Conservation (phyloP, 2,888 invertebrate genomes). For the Hypercompe scribonia region DNA sequence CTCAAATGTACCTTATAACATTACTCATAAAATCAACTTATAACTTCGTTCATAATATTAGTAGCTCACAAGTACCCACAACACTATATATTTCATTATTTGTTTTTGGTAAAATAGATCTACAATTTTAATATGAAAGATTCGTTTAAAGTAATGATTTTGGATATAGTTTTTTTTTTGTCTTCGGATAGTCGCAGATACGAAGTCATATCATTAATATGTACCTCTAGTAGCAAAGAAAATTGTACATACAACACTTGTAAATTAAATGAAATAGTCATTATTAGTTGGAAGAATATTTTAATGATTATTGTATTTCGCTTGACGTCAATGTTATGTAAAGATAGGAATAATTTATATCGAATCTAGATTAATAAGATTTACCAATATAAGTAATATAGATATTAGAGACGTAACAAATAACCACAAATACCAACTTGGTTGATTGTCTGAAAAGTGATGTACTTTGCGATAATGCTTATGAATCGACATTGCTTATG, state of each 20-base stretch:
- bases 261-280: neutral
- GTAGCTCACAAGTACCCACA: no score
- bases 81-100: no score
- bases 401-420: neutral
- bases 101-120: no score
- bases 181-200: no score
- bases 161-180: no score
- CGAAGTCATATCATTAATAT: neutral
- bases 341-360: neutral
- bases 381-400: neutral
- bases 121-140: no score
- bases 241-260: neutral
- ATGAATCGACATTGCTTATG: no score
- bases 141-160: no score
- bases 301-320: neutral
- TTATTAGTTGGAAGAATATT: neutral
- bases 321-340: neutral
- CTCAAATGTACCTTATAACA: no score
- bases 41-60: no score
- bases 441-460: neutral
- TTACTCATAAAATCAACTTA: no score
- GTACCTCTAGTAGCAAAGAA: neutral
- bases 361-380: neutral
- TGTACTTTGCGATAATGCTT: neutral
- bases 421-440: neutral